Conservation (phyloP, 2,888 invertebrate species). For the Xylophagus ater region DNA sequence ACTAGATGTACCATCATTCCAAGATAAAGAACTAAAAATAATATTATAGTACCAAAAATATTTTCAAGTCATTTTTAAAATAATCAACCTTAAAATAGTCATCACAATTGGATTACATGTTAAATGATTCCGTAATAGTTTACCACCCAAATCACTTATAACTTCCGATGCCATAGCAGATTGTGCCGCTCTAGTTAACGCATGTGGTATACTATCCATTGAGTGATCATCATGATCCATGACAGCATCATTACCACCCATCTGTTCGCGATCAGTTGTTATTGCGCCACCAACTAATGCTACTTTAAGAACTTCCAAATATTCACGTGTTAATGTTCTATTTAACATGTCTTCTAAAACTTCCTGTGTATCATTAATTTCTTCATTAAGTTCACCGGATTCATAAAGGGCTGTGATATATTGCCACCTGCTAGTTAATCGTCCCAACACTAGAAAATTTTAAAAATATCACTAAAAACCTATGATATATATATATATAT, state of each 20-base stretch:
- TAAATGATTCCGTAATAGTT: conserved; percentile 53
- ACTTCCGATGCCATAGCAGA: conserved; percentile 52
- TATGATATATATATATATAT: background rate
- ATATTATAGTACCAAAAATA: conserved; percentile 38
- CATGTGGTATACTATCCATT: conserved; percentile 54
- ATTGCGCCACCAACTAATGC: conserved; percentile 61
- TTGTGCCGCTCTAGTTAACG: conserved; percentile 39
- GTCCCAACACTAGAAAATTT: conserved; percentile 46
- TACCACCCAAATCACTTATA: conserved; percentile 69
- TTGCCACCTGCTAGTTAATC: conserved; percentile 67
- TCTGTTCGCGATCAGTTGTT: conserved; percentile 40
- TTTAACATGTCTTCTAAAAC: conserved; percentile 78
- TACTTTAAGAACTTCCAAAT: conserved; percentile 69
- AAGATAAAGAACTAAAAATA: conserved; percentile 52
- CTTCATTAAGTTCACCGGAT: conserved; percentile 64
- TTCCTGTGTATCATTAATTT: conserved; percentile 67
- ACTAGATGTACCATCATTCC: conserved; percentile 78
- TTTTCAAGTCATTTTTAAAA: conserved; percentile 7
- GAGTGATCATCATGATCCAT: conserved; percentile 58
- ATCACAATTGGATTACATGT: conserved; percentile 54
- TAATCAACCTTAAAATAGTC: conserved; percentile 45
- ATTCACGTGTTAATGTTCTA: conserved; percentile 75
- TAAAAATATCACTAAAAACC: conserved; percentile 9
- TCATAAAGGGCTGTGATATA: conserved; percentile 66
- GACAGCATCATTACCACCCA: conserved; percentile 28